Base-by-base conservation (phyloP, 2,888 invertebrate species). In the Drosophila multiciliata region DNA sequence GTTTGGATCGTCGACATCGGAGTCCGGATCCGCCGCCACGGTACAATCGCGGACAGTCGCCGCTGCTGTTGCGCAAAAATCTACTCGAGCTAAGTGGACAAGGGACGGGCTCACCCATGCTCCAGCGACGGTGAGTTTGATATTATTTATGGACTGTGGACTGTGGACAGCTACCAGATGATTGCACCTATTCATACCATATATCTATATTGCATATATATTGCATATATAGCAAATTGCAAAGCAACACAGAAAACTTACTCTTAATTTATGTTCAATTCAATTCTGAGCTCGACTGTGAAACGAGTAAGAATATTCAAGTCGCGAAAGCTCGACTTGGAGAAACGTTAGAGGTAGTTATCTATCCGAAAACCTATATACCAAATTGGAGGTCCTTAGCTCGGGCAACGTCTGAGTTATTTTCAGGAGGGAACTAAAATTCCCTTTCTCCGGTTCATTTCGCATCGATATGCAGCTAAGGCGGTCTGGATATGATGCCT, bases 11-110 rank as follows among this genome's bases (percentile, higher is more conserved):
- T 3, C 80, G 94, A 61, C 94, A 95, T 90, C 94, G 95, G 75
- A 95, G 95, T 86, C 95, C 95, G 32, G 95, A 95, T 92, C 95
- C 95, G 26, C 95, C 95, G 69, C 95, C 95, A 78, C 93, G 93
- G 52, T 93, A 91, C 65, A 93, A 93, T 90, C 92, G 93, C 15
- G 93, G 93, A 0, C 93, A 93, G 63, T 93, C 93, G 52, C 95
- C 95, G 26, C 92, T 95, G 73, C 92, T 95, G 58, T 81, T 95
- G 74, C 93, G 95, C 65, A 94, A 95, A 83, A 95, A 94, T 92
- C 93, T 95, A 84, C 91, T 95, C 33, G 95, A 95, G 87, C 71
- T 93, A 40, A 90, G 91, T 67, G 93, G 93, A 33, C 92, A 92
- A 79, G 86, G 91, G 45, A 80, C 93, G 35, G 93, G 94, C 49